Evolutionary conservation across 2,797 vertebrate species (phyloP), one percentile per base, ranked within the genome.

Genomic region (Phrynocephalus vlangalii): DNA sequence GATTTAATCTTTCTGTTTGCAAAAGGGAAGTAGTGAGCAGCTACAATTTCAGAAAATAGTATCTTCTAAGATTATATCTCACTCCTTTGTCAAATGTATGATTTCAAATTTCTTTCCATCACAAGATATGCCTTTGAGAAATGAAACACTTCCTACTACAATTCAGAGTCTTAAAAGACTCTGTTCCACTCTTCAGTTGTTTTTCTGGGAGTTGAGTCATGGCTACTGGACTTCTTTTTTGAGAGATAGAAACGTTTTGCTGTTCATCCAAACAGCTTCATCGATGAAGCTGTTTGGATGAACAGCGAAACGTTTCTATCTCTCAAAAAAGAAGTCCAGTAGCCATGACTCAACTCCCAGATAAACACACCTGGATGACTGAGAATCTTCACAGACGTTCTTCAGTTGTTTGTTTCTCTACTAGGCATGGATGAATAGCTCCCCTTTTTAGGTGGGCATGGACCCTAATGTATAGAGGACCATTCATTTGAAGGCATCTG

Each of bases 1-100:
- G 77, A 4, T 66, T 44, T 68, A 80, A 15, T 48, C 82, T 3
- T 1, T 48, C 87, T 86, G 5, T 7, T 16, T 72, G 56, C 70
- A 18, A 0, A 13, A 77, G 89, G 89, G 75, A 75, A 86, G 86
- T 1, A 87, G 16, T 85, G 83, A 71, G 63, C 24, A 79, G 10
- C 83, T 71, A 67, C 0, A 38, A 28, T 1, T 30, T 22, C 50
- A 82, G 33, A 2, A 26, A 81, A 30, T 38, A 26, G n/a, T 73
- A 88, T 88, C 84, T 77, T 0, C 0, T 83, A 24, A 77, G 83
- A 91, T 91, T 75, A 50, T 79, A 88, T 68, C 44, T 76, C 30
- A 82, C 79, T 78, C 87, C 76, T 70, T 86, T 50, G 60, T 0
- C 22, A 0, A 0, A 10, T 20, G 90, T 48, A 3, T 20, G 20